A percentile compares a stretch with the other conserved stretches of the same genome.
Conservation (phyloP, 2,797 vertebrate genomes). For the Enteromius trimaculatus region DNA sequence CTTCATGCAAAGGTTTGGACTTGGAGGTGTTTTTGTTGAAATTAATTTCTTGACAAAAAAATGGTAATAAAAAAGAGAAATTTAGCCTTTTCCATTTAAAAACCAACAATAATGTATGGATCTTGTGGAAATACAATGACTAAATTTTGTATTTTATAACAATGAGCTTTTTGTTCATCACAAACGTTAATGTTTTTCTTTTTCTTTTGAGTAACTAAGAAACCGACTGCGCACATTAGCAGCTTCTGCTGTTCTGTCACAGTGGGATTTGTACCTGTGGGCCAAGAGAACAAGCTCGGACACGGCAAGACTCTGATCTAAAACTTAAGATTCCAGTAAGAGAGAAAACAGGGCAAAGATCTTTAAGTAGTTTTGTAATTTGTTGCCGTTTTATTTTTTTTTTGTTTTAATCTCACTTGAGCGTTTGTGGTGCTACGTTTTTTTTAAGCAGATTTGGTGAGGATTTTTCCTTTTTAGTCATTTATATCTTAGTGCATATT, state of each 20-base stretch:
- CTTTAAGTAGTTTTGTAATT: neutral
- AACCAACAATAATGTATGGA: neutral
- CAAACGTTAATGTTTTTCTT: neutral
- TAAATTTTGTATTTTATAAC: neutral
- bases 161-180: neutral
- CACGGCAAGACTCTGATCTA: constrained; percentile 62
- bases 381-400: neutral
- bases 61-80: neutral
- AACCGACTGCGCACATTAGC: constrained; percentile 63
- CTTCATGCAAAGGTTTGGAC: neutral
- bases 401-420: constrained; percentile 22
- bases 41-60: neutral
- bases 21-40: constrained; percentile 22
- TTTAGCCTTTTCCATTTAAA: neutral
- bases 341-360: constrained; percentile 16
- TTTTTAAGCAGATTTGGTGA: neutral
- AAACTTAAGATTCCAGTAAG: constrained; percentile 20
- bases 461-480: neutral
- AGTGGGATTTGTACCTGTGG: constrained; percentile 84
- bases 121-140: neutral
- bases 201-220: neutral
- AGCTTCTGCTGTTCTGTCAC: constrained; percentile 90
- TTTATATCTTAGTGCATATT: neutral
- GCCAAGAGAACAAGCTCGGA: constrained; percentile 55
- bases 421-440: neutral